These are phyloP conservation scores for Coregonus suidteri DNA, from an alignment of 2,797 vertebrate species.

Conservation along the genomic window DNA sequence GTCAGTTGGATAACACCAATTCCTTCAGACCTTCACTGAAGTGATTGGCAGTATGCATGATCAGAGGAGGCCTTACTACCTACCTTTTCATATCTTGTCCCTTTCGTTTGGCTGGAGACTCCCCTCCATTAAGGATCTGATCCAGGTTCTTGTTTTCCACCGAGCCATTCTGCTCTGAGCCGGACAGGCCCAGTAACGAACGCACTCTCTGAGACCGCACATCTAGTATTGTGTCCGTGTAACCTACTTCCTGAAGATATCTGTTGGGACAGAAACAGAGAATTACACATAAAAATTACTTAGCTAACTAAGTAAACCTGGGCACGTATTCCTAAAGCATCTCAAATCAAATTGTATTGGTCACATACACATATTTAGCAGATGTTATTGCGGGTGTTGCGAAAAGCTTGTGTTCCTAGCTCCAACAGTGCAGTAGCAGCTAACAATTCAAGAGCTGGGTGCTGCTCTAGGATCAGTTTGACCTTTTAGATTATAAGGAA, in stretches of 20 bases:
- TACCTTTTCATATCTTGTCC: slow-evolving; percentile 93
- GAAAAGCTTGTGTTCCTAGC: no score
- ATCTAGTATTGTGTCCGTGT: slow-evolving; percentile 98
- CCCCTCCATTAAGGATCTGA: slow-evolving; percentile 94
- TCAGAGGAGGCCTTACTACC: not conserved
- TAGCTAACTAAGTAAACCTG: not conserved
- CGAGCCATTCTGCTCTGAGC: slow-evolving; percentile 94
- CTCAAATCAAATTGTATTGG: not conserved
- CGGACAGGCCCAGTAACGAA: slow-evolving; percentile 93
- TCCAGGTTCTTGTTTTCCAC: slow-evolving; percentile 98
- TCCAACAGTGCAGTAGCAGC: no score
- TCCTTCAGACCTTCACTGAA: not conserved
- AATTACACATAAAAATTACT: not conserved
- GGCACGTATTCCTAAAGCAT: not conserved
- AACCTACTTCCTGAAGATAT: slow-evolving; percentile 98
- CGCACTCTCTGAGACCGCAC: slow-evolving; percentile 96
- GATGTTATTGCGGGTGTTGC: no score
- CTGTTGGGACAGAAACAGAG: slow-evolving; percentile 58
- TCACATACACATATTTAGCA: no score
- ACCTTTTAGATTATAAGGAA: not conserved
- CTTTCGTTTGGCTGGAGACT: slow-evolving; percentile 88
- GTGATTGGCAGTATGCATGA: not conserved
- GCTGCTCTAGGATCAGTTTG: not conserved
- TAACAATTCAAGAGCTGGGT: not conserved
- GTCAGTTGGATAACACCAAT: not conserved